Conservation (phyloP, 2,888 invertebrate genomes). For the Plagiodera versicolora region DNA sequence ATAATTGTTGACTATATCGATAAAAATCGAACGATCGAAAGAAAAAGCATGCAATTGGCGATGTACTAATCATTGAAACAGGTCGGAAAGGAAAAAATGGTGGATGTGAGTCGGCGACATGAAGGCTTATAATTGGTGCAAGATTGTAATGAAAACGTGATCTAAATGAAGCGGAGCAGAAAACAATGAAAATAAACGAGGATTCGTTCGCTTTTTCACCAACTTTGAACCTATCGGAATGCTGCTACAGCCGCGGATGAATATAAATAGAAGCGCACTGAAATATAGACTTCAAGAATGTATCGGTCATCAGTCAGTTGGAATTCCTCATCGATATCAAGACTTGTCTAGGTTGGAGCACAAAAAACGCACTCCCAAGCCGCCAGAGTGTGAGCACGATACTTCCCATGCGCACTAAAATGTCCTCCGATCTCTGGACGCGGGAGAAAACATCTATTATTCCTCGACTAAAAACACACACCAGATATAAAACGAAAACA, state of each 20-base stretch:
- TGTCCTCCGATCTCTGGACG: too few relatives aligned
- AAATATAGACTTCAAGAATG: not conserved
- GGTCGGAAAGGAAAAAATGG: slow-evolving; percentile 7
- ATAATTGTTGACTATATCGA: slow-evolving; percentile 21
- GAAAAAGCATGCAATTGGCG: slow-evolving; percentile 9
- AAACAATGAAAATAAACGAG: slow-evolving; percentile 8
- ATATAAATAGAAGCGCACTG: not conserved
- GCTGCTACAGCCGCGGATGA: slow-evolving; percentile 1
- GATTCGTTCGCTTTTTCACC: slow-evolving; percentile 7
- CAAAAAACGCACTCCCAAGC: not conserved
- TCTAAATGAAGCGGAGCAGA: slow-evolving; percentile 12
- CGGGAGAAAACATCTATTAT: too few relatives aligned
- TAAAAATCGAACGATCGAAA: slow-evolving; percentile 18
- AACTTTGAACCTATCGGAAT: slow-evolving; percentile 10
- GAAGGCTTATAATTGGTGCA: slow-evolving; percentile 16
- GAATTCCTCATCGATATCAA: not conserved
- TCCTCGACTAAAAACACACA: not conserved
- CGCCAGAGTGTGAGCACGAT: too few relatives aligned
- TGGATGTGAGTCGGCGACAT: slow-evolving; percentile 1
- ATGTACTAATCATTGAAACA: slow-evolving; percentile 15
- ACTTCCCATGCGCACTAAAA: too few relatives aligned
- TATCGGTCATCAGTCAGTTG: not conserved
- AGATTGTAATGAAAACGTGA: slow-evolving; percentile 16
- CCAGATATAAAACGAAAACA: too few relatives aligned
- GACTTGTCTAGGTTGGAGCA: not conserved